Conservation (phyloP, 1,140 invertebrate genomes). For the Planococcus citri region DNA sequence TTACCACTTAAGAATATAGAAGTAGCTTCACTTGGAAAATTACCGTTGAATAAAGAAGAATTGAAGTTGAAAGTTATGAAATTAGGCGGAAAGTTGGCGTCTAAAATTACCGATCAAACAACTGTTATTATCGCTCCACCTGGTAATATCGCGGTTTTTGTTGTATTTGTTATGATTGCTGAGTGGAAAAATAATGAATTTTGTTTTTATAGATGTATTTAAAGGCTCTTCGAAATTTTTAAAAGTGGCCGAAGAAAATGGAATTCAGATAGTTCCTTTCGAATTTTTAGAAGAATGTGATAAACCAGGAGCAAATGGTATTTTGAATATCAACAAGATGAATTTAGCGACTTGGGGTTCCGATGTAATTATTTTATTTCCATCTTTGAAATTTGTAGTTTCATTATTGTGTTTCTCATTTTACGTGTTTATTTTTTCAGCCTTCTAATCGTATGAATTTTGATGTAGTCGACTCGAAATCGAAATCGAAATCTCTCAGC, state of each 20-base stretch:
- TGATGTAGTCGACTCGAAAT: background rate
- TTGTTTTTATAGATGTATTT: conserved; percentile 31
- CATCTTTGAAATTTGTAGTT: background rate
- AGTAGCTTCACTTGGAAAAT: conserved; percentile 58
- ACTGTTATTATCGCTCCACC: conserved; percentile 64
- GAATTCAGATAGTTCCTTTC: conserved; percentile 66
- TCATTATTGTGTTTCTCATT: background rate
- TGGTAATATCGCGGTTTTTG: conserved; percentile 34
- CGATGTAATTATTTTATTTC: conserved; percentile 34
- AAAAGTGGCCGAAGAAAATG: conserved; percentile 46
- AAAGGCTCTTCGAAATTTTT: conserved; percentile 41
- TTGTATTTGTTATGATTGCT: conserved; percentile 22
- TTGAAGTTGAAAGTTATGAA: conserved; percentile 54
- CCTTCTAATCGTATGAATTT: background rate
- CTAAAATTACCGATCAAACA: conserved; percentile 48
- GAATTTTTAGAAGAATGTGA: conserved; percentile 53
- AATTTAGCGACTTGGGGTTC: conserved; percentile 40
- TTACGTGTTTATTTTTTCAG: background rate
- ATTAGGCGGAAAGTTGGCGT: conserved; percentile 59
- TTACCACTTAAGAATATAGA: conserved; percentile 64
- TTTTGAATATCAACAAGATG: conserved; percentile 34
- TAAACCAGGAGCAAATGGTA: conserved; percentile 32
- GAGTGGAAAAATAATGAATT: background rate
- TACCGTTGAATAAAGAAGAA: conserved; percentile 43
- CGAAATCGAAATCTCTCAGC: background rate